Percentiles rank a stretch among this genome's conserved stretches.
Evolutionary conservation across 2,113 vertebrate genomes (phyloP).

Genomic region (Eurystomus gularis): DNA sequence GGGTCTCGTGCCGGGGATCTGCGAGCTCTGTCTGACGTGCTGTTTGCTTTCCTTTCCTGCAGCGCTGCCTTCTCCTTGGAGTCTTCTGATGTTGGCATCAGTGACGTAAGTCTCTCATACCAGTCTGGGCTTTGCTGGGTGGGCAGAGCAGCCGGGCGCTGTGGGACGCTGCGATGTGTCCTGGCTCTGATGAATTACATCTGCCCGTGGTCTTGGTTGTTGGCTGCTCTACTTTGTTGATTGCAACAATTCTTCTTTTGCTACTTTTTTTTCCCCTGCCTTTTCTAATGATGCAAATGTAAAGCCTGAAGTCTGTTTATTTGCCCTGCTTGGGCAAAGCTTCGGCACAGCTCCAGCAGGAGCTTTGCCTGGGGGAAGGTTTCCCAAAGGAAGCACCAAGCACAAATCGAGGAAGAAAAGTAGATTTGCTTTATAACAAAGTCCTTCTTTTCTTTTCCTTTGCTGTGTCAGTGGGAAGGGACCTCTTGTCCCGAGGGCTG

Average conservation of each 20-base stretch:
- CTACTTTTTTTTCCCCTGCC: neutral
- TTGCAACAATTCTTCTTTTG: neutral
- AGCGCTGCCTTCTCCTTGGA: slow-evolving; percentile 24
- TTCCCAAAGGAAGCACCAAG: neutral
- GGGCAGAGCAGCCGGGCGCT: neutral
- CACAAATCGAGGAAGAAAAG: neutral
- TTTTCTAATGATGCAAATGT: neutral
- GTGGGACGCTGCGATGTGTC: neutral
- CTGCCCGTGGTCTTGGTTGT: neutral
- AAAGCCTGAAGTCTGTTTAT: neutral
- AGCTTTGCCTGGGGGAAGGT: neutral
- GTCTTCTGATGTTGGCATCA: slow-evolving; percentile 51
- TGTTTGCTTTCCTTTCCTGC: neutral
- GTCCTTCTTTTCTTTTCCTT: no score
- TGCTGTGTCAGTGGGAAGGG: neutral
- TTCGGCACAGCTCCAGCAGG: neutral
- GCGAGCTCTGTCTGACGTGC: neutral
- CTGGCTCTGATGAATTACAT: neutral
- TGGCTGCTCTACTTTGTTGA: neutral
- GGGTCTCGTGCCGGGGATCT: rapidly evolving
- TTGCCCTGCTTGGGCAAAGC: neutral
- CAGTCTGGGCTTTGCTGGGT: neutral
- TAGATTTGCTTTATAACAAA: no score
- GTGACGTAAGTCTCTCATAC: neutral
- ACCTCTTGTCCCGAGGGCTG: neutral